Evolutionary conservation across 2,113 vertebrate genomes (phyloP).

Genomic region (Eurystomus gularis): DNA sequence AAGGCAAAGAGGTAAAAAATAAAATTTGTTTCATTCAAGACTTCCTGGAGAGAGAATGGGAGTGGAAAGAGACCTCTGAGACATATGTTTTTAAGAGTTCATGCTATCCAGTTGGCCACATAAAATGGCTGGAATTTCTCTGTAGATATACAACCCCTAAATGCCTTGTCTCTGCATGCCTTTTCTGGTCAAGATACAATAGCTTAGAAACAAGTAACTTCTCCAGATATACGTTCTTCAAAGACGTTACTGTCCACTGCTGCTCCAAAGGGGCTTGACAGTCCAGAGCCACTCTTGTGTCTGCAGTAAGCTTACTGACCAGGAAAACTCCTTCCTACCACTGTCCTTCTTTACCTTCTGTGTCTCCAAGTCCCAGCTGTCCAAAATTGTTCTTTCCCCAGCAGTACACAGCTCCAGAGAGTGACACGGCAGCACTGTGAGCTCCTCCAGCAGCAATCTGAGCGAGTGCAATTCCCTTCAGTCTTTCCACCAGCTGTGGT

Average conservation of each 20-base stretch:
- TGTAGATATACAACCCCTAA: background rate
- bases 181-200: background rate
- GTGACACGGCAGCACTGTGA: constrained; percentile 85
- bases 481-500: constrained; percentile 79
- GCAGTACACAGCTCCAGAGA: constrained; percentile 88
- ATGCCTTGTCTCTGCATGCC: background rate
- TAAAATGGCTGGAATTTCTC: background rate
- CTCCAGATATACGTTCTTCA: background rate
- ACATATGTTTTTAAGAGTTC: background rate
- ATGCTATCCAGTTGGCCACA: background rate
- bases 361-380: constrained; percentile 90
- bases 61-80: background rate
- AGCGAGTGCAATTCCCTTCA: constrained; percentile 84
- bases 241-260: background rate
- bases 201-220: background rate
- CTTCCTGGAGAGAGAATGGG: background rate
- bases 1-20: background rate
- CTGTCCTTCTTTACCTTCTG: constrained; percentile 70
- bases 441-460: constrained; percentile 88
- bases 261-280: background rate
- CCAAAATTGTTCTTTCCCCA: constrained; percentile 92
- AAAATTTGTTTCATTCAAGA: background rate
- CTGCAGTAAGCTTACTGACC: background rate
- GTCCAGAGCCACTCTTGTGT: background rate
- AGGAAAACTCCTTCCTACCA: background rate